Conservation (phyloP, 2,888 invertebrate genomes). For the Pseudolycoriella hygida region DNA sequence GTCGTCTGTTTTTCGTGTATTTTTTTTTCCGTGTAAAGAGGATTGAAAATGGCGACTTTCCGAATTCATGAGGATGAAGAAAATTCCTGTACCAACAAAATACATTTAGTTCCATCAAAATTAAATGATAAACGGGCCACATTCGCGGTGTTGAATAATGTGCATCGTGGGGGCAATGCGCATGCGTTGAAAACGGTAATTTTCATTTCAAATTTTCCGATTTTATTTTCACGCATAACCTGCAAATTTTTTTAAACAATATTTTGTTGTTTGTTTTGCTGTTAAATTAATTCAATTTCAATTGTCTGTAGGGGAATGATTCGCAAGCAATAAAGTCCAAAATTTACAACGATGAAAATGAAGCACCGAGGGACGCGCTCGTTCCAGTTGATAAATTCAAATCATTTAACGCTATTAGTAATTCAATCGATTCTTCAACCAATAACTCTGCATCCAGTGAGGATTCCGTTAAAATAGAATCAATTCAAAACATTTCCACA, state of each 20-base stretch:
- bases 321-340: constrained; percentile 7
- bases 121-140: constrained; percentile 11
- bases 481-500: background rate
- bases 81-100: background rate
- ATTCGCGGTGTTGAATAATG: constrained; percentile 13
- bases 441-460: constrained; percentile 62
- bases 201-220: constrained; percentile 6
- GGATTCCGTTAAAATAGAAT: constrained; percentile 25
- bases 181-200: constrained; percentile 20
- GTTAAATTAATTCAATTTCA: too few species aligned
- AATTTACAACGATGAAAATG: constrained; percentile 15
- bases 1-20: too few species aligned
- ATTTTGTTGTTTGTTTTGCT: background rate
- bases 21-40: background rate
- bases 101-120: background rate
- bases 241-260: background rate
- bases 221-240: background rate
- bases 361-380: constrained; percentile 19
- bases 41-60: constrained; percentile 5
- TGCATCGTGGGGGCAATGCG: constrained; percentile 10
- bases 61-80: constrained; percentile 5
- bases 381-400: constrained; percentile 54
- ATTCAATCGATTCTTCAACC: background rate
- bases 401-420: constrained; percentile 31
- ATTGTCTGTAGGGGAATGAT: background rate